Base-by-base conservation (phyloP, 2,888 invertebrate genomes). In the Platerodrilus igneus region DNA sequence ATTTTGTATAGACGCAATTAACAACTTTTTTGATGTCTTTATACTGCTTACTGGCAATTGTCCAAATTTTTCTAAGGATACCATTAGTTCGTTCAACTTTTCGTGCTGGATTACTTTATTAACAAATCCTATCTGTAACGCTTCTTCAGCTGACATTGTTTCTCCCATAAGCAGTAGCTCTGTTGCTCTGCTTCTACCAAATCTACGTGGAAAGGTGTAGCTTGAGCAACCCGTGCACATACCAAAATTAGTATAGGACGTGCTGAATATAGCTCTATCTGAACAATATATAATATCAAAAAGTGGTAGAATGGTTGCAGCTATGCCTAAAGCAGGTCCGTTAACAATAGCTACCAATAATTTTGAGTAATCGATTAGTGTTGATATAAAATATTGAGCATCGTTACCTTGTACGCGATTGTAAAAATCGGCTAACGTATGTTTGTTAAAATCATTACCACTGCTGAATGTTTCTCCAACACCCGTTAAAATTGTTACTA, bases 271-370 rank as follows among this genome's bases (percentile, higher is more conserved):
- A 1, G 94, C 87, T 66, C 72, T 79, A 52, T 93, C 86, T n/a
- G 83, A 77, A 35, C 91, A 87, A 73, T 89, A 91, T 4, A 93
- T 83, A 39, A 88, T 73, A 72, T 97, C 96, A 70, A 84, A 92
- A 1, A 96, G 72, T 0, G 83, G 84, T 32, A 91, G 71, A 6
- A 85, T 81, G 0, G 96, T 96, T 2, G 83, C 84, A 23, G 84
- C 83, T 52, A 97, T 83, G 15, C 97, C 97, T 52, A 96, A 80
- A 8, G 93, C 91, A 23, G 94, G 94, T 2, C 97, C 97, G 74
- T 97, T 95, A 0, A 96, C 83, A 40, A 94, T 70, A 8, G 85
- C 87, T 47, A 96, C 75, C 25, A 97, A 63, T 19, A 93, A 69
- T 68, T 97, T 99, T 0, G 90, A 87, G 64, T 89, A 93, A 50